phyloP scores from a whole-genome alignment of 2,888 invertebrate genomes.

The Pandemis corylana region DNA sequence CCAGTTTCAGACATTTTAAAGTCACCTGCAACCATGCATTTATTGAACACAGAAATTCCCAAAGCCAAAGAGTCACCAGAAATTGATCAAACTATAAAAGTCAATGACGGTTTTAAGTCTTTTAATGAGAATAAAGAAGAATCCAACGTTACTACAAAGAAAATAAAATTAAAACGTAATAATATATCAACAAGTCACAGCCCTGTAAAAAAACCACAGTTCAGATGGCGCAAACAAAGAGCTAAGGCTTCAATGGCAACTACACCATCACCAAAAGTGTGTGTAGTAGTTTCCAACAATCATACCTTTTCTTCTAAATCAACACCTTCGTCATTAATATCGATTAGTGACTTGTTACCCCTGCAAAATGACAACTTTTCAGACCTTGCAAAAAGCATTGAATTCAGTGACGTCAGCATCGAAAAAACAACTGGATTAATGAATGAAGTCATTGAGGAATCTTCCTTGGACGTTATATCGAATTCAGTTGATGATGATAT shows the following conservation, averaged over 20 bases:
- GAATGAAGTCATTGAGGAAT: constrained; percentile 37
- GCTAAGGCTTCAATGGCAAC: not conserved
- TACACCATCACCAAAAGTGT: not conserved
- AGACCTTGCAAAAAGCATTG: constrained; percentile 9
- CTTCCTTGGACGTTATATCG: constrained; percentile 58
- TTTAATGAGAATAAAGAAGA: constrained; percentile 41
- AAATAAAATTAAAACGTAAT: constrained; percentile 25
- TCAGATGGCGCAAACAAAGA: constrained; percentile 60
- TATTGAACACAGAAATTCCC: not conserved
- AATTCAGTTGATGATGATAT: constrained; percentile 53
- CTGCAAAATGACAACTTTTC: constrained; percentile 13
- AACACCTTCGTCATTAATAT: not conserved
- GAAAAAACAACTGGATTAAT: not conserved
- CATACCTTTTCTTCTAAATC: not conserved
- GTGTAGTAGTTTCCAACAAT: not conserved
- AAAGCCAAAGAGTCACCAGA: constrained; percentile 49
- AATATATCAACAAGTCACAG: not conserved
- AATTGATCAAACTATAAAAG: constrained; percentile 35
- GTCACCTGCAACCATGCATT: not conserved
- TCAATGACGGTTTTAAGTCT: not conserved
- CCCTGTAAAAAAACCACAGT: constrained; percentile 32
- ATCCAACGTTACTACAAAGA: constrained; percentile 43
- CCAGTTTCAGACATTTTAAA: constrained; percentile 24
- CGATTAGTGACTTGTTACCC: not conserved
- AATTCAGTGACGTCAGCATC: constrained; percentile 1